These are phyloP conservation scores for Amblyjoppa fuscipennis DNA, from an alignment of 2,888 invertebrate genomes.

Conservation along the genomic window DNA sequence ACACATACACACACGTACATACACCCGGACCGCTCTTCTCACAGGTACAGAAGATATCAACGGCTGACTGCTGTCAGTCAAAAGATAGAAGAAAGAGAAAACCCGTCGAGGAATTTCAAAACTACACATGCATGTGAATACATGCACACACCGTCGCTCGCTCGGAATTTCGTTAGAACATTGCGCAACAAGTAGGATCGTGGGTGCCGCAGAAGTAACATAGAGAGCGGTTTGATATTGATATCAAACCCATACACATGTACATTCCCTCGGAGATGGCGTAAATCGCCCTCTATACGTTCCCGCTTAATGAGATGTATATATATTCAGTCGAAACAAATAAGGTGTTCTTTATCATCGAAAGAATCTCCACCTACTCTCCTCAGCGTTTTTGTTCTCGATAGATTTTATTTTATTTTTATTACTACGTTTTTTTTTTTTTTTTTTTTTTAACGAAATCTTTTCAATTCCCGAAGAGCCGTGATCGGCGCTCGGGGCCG, in stretches of 20 bases:
- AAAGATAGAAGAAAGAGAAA: slow-evolving; percentile 36
- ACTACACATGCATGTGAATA: not conserved
- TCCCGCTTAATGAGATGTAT: slow-evolving; percentile 16
- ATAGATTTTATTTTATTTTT: not conserved
- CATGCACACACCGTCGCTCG: not conserved
- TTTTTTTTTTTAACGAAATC: not conserved
- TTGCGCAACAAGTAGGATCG: slow-evolving; percentile 6
- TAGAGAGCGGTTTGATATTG: slow-evolving; percentile 8
- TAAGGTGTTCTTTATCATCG: slow-evolving; percentile 13
- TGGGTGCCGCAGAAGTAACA: not conserved
- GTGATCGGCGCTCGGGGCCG: slow-evolving; percentile 2
- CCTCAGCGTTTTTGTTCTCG: not conserved
- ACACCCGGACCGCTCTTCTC: not conserved
- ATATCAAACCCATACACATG: not conserved
- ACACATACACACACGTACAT: not conserved
- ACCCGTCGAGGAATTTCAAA: slow-evolving; percentile 33
- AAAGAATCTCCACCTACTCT: slow-evolving; percentile 9
- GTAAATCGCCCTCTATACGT: not conserved
- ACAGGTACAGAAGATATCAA: slow-evolving; percentile 32
- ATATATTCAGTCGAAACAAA: slow-evolving; percentile 31
- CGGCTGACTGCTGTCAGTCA: slow-evolving; percentile 65
- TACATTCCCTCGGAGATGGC: not conserved
- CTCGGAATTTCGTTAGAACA: slow-evolving; percentile 3
- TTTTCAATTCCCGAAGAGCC: not conserved
- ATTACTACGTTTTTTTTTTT: not conserved